Evolutionary conservation across 2,888 invertebrate genomes (phyloP), one percentile per base, ranked within the genome.

Genomic region (Drosophila paranaensis): DNA sequence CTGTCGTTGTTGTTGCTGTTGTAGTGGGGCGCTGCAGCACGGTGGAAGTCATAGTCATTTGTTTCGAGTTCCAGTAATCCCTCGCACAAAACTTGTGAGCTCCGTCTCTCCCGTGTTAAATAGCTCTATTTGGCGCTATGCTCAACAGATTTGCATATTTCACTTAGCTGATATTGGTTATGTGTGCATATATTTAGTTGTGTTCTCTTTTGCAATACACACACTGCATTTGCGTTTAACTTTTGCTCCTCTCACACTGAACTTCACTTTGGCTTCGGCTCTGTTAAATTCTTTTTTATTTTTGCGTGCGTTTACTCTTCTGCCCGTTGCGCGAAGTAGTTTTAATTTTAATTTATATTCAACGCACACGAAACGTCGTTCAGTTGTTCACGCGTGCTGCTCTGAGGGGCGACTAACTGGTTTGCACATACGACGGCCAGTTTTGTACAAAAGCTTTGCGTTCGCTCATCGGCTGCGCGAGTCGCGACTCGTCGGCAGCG

Each of bases 41-140:
- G 79, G 92, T 91, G 88, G 93, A 92, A 92, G 93, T 92, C 93
- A 93, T 93, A 90, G 88, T 76, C 82, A 82, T 77, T 81, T 81
- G 77, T 67, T 45, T 61, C 64, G 33, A 58, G 60, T 64, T 75
- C 71, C 50, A 69, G 63, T 50, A 69, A 40, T 54, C 57, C 65
- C 43, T 43, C 43, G 64, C 68, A 62, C 71, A 72, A 39, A 40
- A 54, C 68, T 50, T 50, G 63, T 42, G 42, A 54, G 30, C 54
- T 42, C 39, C 39, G 45, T 58, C 58, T 60, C 33, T 50, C 30
- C 25, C 20, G 51, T 37, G 40, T 33, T 25, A 43, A 25, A 16
- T 74, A 54, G 42, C 30, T 51, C 58, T 53, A 11, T 39, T 53
- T 51, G 63, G 65, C 50, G 55, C 77, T 87, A 64, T 77, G 81